phyloP scores from a whole-genome alignment of 2,888 invertebrate genomes.

The Drosophila incognita region DNA sequence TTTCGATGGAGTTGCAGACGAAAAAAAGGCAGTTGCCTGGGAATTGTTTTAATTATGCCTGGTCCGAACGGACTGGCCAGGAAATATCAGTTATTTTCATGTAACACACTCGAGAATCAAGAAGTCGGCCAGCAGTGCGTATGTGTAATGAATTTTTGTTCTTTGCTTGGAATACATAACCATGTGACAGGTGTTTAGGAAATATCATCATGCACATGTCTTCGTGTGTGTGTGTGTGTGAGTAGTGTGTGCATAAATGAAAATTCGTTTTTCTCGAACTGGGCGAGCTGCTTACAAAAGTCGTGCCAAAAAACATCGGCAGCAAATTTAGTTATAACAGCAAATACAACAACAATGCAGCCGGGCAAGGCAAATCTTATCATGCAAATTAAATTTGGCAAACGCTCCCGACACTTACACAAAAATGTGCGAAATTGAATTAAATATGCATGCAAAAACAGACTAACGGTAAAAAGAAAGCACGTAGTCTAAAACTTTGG shows the following conservation, averaged over 20 bases:
- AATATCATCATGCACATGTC: conserved; percentile 32
- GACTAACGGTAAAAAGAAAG: conserved; percentile 28
- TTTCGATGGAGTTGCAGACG: conserved; percentile 3
- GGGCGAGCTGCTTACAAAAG: conserved; percentile 63
- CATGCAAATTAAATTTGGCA: conserved; percentile 79
- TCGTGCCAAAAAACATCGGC: conserved; percentile 58
- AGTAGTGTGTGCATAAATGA: conserved; percentile 51
- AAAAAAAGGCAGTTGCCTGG: conserved; percentile 12
- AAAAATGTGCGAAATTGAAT: conserved; percentile 78
- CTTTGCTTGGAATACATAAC: conserved; percentile 10
- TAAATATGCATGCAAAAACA: conserved; percentile 75
- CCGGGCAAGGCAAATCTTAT: conserved; percentile 73
- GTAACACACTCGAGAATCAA: conserved; percentile 37
- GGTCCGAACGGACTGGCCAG: not conserved
- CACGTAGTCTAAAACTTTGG: conserved; percentile 59
- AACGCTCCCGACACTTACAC: conserved; percentile 72
- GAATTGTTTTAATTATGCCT: conserved; percentile 51
- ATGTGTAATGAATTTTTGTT: conserved; percentile 49
- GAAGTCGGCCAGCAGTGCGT: conserved; percentile 22
- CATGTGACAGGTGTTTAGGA: conserved; percentile 63
- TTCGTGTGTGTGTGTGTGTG: not conserved
- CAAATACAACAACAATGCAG: conserved; percentile 40
- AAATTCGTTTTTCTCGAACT: conserved; percentile 68
- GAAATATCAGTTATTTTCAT: conserved; percentile 46
- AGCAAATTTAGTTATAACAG: conserved; percentile 19